Percentiles rank a stretch among this genome's conserved stretches.
Evolutionary conservation across 2,797 vertebrate species (phyloP).

Genomic region (Leucoraja ocellata): DNA sequence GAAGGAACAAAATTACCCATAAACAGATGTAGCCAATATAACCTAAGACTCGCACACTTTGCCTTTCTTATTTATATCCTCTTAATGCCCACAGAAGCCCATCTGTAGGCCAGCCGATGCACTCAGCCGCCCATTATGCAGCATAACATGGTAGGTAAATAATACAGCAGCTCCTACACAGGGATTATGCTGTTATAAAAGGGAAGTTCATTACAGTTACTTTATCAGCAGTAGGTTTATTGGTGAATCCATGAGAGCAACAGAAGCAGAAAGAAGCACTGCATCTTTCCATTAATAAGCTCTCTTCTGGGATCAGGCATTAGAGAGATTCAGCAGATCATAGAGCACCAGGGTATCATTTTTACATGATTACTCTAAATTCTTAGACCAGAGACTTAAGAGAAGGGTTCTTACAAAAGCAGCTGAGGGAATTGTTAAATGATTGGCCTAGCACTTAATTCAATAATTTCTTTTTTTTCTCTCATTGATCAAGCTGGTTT

Average conservation of each 20-base stretch:
- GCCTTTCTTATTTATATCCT: slow-evolving; percentile 37
- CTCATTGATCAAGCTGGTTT: slow-evolving; percentile 79
- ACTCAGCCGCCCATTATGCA: slow-evolving; percentile 40
- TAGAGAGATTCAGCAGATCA: slow-evolving; percentile 69
- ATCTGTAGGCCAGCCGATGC: background rate
- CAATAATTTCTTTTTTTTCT: slow-evolving; percentile 60
- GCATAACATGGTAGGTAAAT: slow-evolving; percentile 47
- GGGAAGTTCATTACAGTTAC: slow-evolving; percentile 62
- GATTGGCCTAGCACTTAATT: slow-evolving; percentile 77
- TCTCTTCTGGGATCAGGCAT: slow-evolving; percentile 72
- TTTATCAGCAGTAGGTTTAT: slow-evolving; percentile 71
- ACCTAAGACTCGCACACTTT: background rate
- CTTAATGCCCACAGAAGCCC: slow-evolving; percentile 1
- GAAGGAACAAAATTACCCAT: slow-evolving; percentile 15
- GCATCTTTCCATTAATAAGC: slow-evolving; percentile 72
- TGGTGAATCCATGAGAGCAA: slow-evolving; percentile 68
- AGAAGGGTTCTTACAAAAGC: slow-evolving; percentile 70
- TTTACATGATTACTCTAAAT: slow-evolving; percentile 83
- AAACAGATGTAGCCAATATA: slow-evolving; percentile 18
- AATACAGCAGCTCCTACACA: slow-evolving; percentile 45
- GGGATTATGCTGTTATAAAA: slow-evolving; percentile 48
- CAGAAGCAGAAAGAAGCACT: slow-evolving; percentile 62
- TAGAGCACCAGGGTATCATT: slow-evolving; percentile 74
- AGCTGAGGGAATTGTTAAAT: slow-evolving; percentile 76
- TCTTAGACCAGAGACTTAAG: slow-evolving; percentile 78